Percentiles rank a stretch among this genome's conserved stretches.
phyloP scores from a whole-genome alignment of 2,797 vertebrate genomes.

The Lycodopsis pacificus region DNA sequence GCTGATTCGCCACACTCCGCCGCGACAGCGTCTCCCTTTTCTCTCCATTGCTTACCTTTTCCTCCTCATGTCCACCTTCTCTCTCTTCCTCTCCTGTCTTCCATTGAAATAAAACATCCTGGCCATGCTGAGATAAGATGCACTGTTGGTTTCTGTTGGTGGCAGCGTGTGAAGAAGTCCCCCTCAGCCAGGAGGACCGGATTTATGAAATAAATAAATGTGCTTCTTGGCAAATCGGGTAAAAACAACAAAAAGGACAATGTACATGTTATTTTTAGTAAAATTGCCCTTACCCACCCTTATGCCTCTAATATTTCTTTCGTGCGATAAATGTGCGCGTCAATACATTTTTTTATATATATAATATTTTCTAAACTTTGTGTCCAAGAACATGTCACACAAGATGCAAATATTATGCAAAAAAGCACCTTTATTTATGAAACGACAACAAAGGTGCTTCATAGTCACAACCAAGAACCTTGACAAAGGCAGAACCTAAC shows the following conservation, averaged over 20 bases:
- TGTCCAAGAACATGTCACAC: too few relatives aligned
- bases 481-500: neutral
- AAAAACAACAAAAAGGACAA: neutral
- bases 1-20: constrained; percentile 47
- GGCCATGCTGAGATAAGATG: constrained; percentile 22
- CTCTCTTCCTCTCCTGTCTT: neutral
- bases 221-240: neutral
- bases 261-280: neutral
- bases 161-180: constrained; percentile 14
- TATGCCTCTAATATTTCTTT: too few relatives aligned
- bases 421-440: too few relatives aligned
- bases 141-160: constrained; percentile 4
- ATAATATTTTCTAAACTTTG: too few relatives aligned
- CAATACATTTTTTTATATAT: too few relatives aligned
- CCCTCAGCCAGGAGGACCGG: neutral
- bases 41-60: neutral
- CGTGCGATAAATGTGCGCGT: too few relatives aligned
- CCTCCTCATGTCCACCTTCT: neutral
- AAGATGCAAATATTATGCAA: too few relatives aligned
- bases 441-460: too few relatives aligned
- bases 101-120: constrained; percentile 41
- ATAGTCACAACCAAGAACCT: neutral
- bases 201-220: neutral
- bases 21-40: constrained; percentile 12
- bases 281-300: neutral